Conservation (phyloP, 1,140 invertebrate genomes). For the Episyrphus balteatus region DNA sequence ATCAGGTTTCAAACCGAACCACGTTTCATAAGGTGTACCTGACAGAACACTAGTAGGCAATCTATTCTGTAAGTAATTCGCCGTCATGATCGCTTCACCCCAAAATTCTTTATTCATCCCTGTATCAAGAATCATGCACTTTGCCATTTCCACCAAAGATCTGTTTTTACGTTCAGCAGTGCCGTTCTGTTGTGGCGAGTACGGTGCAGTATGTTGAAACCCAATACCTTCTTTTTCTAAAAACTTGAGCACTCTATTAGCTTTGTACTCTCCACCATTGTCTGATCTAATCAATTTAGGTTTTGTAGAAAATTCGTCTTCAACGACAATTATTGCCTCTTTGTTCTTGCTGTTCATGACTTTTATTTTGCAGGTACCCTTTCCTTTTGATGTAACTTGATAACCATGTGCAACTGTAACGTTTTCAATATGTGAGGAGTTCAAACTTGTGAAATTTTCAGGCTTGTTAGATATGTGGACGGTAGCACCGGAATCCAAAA, state of each 20-base stretch:
- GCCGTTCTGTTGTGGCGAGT: conserved; percentile 37
- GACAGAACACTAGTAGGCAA: conserved; percentile 8
- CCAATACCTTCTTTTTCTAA: neutral
- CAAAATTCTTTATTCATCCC: conserved; percentile 28
- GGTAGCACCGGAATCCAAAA: no score
- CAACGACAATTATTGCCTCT: no score
- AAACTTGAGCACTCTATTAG: neutral
- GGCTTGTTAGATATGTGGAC: no score
- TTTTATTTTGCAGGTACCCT: no score
- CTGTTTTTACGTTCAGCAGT: conserved; percentile 27
- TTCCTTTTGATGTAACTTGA: no score
- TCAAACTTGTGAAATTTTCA: no score
- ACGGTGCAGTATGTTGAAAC: neutral
- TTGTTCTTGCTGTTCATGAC: no score
- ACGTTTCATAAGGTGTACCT: no score
- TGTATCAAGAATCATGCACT: conserved; percentile 18
- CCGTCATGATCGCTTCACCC: conserved; percentile 38
- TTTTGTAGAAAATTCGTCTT: neutral
- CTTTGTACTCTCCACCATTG: conserved; percentile 2
- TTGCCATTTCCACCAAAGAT: conserved; percentile 22
- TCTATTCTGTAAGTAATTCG: conserved; percentile 9
- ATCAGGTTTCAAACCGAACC: no score
- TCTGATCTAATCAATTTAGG: conserved; percentile 1
- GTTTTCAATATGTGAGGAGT: no score
- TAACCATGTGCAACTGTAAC: no score